Conservation (phyloP, 2,888 invertebrate genomes). For the Amaurobius ferox region DNA sequence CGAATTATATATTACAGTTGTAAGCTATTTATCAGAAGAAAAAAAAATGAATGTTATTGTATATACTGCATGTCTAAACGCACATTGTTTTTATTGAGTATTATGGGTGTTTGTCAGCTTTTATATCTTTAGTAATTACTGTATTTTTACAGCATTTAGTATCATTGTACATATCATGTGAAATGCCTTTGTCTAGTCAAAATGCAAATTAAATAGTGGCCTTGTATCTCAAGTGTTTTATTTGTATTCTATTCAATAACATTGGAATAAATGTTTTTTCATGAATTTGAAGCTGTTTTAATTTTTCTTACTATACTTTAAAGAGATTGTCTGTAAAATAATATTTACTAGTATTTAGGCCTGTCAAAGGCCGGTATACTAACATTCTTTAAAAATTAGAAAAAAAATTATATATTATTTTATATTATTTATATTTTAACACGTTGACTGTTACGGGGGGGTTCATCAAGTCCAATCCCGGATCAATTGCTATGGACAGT, state of each 20-base stretch:
- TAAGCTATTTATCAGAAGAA: not conserved
- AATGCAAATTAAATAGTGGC: slow-evolving; percentile 42
- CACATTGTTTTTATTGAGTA: slow-evolving; percentile 33
- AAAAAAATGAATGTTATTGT: slow-evolving; percentile 37
- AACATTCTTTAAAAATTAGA: no score
- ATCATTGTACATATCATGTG: slow-evolving; percentile 61
- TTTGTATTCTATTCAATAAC: not conserved
- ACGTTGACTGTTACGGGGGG: no score
- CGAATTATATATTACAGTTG: no score
- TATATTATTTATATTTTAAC: no score
- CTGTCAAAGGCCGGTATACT: no score
- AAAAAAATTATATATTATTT: no score
- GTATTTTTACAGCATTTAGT: slow-evolving; percentile 49
- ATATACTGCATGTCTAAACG: slow-evolving; percentile 60
- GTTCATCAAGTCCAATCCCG: no score
- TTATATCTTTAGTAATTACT: slow-evolving; percentile 27
- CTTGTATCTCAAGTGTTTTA: slow-evolving; percentile 9
- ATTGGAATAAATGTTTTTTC: not conserved
- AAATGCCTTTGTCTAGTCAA: slow-evolving; percentile 37
- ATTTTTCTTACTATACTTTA: no score
- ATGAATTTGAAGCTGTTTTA: no score
- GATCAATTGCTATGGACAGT: no score
- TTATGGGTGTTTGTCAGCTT: slow-evolving; percentile 4
- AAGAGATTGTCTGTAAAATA: no score
- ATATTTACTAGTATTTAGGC: no score